A percentile compares a stretch with the other conserved stretches of the same genome.
Evolutionary conservation across 2,113 vertebrate species (phyloP).

Genomic region (Sylvia atricapilla): DNA sequence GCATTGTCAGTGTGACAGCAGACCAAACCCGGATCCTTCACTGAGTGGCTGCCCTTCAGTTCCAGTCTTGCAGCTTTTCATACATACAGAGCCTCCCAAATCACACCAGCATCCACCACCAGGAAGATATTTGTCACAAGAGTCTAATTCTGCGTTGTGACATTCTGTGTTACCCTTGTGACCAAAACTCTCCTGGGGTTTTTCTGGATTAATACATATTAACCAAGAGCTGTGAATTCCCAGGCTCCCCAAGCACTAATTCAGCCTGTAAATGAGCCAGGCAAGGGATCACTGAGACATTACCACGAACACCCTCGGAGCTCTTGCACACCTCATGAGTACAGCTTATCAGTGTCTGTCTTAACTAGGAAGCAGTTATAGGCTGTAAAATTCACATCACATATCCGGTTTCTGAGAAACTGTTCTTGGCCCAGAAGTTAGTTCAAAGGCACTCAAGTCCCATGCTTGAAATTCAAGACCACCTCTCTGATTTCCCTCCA

Average conservation of each 20-base stretch:
- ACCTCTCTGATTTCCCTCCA: neutral
- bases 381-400: slow-evolving; percentile 29
- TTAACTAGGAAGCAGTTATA: slow-evolving; percentile 22
- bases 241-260: neutral
- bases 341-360: slow-evolving; percentile 9
- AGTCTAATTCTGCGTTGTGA: neutral
- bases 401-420: slow-evolving; percentile 30
- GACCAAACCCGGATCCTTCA: neutral
- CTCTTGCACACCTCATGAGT: slow-evolving; percentile 8
- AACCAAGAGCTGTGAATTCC: neutral
- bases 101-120: neutral
- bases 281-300: neutral
- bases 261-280: neutral
- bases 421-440: slow-evolving; percentile 33
- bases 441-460: slow-evolving; percentile 1
- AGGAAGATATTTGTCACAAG: neutral
- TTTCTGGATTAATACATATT: neutral
- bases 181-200: neutral
- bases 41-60: neutral
- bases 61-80: neutral
- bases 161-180: neutral
- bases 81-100: neutral
- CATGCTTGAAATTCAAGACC: slow-evolving; percentile 5
- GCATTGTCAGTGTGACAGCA: neutral
- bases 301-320: neutral